Conservation (phyloP, 2,113 vertebrate genomes). For the Heterotilapia buettikoferi region DNA sequence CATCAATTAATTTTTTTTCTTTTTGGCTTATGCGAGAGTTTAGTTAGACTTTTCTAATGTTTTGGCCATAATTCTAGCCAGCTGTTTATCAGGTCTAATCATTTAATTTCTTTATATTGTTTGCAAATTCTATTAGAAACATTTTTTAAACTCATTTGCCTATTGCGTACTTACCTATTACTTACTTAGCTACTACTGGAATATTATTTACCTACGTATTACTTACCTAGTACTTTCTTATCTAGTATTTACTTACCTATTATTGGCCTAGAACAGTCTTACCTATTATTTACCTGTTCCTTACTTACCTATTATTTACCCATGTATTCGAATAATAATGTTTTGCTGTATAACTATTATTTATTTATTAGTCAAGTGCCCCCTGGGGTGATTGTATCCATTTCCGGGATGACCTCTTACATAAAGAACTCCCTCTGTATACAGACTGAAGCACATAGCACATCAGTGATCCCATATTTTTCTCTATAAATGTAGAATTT, state of each 20-base stretch:
- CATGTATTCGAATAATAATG: neutral
- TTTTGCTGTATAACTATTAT: neutral
- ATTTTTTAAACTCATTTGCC: neutral
- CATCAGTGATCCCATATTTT: conserved; percentile 13
- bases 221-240: neutral
- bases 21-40: neutral
- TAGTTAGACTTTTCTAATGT: neutral
- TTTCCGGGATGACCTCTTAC: neutral
- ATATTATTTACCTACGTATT: neutral
- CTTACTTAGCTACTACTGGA: neutral
- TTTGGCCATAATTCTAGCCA: neutral
- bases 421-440: conserved; percentile 21
- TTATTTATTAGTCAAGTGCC: neutral
- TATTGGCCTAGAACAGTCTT: neutral
- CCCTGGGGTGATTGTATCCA: neutral
- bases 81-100: neutral
- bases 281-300: neutral
- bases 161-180: neutral
- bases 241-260: neutral
- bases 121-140: neutral
- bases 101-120: neutral
- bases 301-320: neutral
- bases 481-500: conserved; percentile 43
- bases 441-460: neutral
- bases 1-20: neutral